phyloP scores from a whole-genome alignment of 2,888 invertebrate species.

The Leucozona laternaria region DNA sequence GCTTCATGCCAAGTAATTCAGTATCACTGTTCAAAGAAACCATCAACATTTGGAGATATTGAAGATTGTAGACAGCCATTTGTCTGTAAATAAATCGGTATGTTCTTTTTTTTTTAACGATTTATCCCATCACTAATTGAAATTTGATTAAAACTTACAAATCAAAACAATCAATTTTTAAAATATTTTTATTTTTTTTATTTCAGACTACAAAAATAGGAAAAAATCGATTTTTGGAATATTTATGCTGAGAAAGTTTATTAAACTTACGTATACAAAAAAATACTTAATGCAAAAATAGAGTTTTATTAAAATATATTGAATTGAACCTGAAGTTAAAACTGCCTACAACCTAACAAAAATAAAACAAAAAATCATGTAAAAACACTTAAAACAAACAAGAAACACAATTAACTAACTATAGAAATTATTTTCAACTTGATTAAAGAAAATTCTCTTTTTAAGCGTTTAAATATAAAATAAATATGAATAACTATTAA shows the following conservation, averaged over 20 bases:
- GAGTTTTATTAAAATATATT: conserved; percentile 35
- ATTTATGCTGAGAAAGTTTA: conserved; percentile 47
- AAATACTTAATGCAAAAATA: conserved; percentile 11
- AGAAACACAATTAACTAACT: conserved; percentile 25
- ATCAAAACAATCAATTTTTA: neutral
- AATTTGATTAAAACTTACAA: conserved; percentile 9
- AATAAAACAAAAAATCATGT: conserved; percentile 14
- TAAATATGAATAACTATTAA: conserved; percentile 30
- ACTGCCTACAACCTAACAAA: conserved; percentile 74
- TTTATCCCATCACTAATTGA: neutral
- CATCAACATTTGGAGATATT: conserved; percentile 78
- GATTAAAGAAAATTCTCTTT: conserved; percentile 29
- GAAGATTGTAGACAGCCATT: conserved; percentile 82
- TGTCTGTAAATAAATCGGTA: conserved; percentile 80
- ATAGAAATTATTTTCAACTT: conserved; percentile 21
- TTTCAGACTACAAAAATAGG: conserved; percentile 43
- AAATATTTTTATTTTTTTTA: neutral
- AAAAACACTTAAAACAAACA: conserved; percentile 24
- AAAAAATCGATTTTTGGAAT: conserved; percentile 37
- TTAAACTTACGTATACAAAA: conserved; percentile 10
- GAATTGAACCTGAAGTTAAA: conserved; percentile 73
- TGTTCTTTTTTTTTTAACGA: conserved; percentile 19
- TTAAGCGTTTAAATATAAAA: conserved; percentile 38
- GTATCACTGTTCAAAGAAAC: conserved; percentile 79
- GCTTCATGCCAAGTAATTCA: conserved; percentile 83